phyloP scores from a whole-genome alignment of 1,140 invertebrate species.

The Acromyrmex heyeri region DNA sequence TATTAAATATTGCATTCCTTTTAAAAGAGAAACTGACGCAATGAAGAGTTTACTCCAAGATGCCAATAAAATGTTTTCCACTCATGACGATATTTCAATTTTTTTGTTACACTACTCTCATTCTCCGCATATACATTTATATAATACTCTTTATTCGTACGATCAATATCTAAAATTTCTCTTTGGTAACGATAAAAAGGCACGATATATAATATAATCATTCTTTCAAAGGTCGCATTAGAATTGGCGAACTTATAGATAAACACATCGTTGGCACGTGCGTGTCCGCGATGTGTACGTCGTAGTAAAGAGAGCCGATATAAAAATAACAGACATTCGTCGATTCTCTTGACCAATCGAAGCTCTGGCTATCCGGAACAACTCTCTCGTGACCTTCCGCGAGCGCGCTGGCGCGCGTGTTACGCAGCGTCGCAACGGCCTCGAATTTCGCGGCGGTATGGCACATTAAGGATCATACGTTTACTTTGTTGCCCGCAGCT shows the following conservation, averaged over 20 bases:
- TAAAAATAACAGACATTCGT: constrained; percentile 5
- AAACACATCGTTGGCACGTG: not conserved
- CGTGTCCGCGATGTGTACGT: not conserved
- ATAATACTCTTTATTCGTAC: not conserved
- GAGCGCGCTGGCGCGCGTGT: constrained; percentile 4
- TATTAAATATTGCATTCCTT: constrained; percentile 1
- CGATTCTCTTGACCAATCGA: constrained; percentile 43
- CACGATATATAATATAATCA: not conserved
- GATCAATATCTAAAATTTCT: constrained; percentile 1
- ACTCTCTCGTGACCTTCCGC: constrained; percentile 36
- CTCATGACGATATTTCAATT: not conserved
- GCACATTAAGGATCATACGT: constrained; percentile 72
- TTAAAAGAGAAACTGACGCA: not conserved
- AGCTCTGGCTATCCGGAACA: constrained; percentile 41
- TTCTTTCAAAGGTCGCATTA: not conserved
- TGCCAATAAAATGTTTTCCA: not conserved
- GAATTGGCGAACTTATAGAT: not conserved
- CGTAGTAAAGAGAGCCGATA: not conserved
- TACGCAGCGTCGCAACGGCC: constrained; percentile 53
- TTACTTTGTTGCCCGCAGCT: constrained; percentile 78
- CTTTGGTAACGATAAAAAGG: not conserved
- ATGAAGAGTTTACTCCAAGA: constrained; percentile 3
- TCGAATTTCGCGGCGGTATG: constrained; percentile 64
- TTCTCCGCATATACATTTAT: not conserved
- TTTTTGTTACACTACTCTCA: not conserved